phyloP scores from a whole-genome alignment of 2,888 invertebrate genomes.

The Mechanitis messenoides region DNA sequence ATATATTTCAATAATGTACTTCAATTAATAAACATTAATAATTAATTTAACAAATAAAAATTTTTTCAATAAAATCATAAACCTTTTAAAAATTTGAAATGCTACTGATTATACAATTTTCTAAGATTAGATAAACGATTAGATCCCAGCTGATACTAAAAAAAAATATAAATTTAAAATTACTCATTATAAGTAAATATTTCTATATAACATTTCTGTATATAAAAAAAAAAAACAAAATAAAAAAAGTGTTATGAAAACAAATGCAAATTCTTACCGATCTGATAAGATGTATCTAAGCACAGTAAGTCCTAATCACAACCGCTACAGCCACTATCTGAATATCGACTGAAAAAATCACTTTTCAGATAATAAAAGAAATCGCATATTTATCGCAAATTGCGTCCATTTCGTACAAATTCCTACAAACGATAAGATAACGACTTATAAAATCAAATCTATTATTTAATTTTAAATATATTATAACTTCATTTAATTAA shows the following conservation, averaged over 20 bases:
- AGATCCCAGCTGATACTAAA: conserved; percentile 13
- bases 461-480: neutral
- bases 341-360: conserved; percentile 69
- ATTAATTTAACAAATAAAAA: too few relatives aligned
- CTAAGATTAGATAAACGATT: conserved; percentile 19
- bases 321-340: conserved; percentile 62
- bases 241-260: neutral
- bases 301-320: conserved; percentile 43
- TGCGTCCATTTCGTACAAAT: conserved; percentile 60
- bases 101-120: conserved; percentile 12
- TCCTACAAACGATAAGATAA: conserved; percentile 40
- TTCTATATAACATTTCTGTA: neutral
- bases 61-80: too few relatives aligned
- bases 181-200: neutral
- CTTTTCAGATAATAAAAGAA: conserved; percentile 61
- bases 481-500: too few relatives aligned
- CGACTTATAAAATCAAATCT: conserved; percentile 31
- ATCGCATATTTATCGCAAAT: conserved; percentile 68
- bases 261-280: conserved; percentile 20
- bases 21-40: too few relatives aligned
- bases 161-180: too few relatives aligned
- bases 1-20: too few relatives aligned
- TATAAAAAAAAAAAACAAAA: neutral
- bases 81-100: conserved; percentile 7
- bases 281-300: conserved; percentile 17